Base-by-base conservation (phyloP, 1,140 invertebrate species). In the Nasonia vitripennis region DNA sequence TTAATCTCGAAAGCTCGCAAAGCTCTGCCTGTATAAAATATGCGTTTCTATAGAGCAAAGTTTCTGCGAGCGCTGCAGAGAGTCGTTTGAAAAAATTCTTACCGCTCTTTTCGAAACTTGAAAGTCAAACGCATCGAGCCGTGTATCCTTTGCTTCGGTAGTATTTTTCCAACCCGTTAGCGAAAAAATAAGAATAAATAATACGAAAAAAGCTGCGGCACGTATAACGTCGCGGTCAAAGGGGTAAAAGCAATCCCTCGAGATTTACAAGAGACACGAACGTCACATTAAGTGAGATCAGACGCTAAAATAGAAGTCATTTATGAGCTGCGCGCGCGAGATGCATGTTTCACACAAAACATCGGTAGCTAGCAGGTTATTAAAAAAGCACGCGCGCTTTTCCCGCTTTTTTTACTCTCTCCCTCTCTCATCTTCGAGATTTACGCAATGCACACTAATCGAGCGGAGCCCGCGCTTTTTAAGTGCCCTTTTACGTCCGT, bases 201-300 rank as follows among this genome's bases (percentile, higher is more conserved):
- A 37, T 55, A 74, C 68, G 77, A 62, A 55, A 41, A 55, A 41
- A 82, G 41, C 48, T 67, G 62, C 51, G 14, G 51, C 12, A 55
- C 2, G 5, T 17, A 37, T 37, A 55, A 20, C 55, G 20, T n/a
- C 55, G 7, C 55, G 55, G 55, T 62, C 55, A 82, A 83, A 85
- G 86, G 81, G 74, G 48, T 55, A 74, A 55, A 41, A 73, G 34
- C 71, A 67, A 86, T 86, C 80, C 86, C n/a, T 55, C 71, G 45
- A 75, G 73, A 86, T 87, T 85, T 81, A 85, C 78, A 77, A 41
- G 78, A 86, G 83, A 86, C 87, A 83, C 80, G 85, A 78, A 68
- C 80, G 86, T 85, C 85, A 84, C 80, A 87, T 87, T 86, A 85
- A 85, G 73, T 41, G 48, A 84, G 85, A 86, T 85, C 83, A 81